A percentile compares a stretch with the other conserved stretches of the same genome.
Conservation (phyloP, 2,113 vertebrate genomes). For the Nycticorax nycticorax region DNA sequence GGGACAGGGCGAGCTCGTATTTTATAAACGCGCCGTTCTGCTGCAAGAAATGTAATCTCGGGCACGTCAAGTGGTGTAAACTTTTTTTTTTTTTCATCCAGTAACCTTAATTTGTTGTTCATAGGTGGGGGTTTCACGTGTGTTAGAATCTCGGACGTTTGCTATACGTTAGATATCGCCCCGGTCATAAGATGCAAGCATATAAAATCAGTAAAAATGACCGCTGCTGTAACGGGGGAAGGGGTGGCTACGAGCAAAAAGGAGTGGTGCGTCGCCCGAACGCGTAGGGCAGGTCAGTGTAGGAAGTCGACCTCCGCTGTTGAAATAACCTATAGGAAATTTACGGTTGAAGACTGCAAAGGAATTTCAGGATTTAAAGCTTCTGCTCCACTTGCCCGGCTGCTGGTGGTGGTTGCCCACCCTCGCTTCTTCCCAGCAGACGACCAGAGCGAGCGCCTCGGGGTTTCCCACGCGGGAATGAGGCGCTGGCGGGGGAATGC, state of each 20-base stretch:
- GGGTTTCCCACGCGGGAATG: slow-evolving; percentile 13
- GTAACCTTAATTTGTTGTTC: background rate
- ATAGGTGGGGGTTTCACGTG: background rate
- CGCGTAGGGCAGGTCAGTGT: slow-evolving; percentile 13
- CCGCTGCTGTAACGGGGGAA: background rate
- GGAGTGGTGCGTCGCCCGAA: background rate
- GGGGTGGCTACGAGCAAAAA: background rate
- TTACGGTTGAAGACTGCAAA: slow-evolving; percentile 78
- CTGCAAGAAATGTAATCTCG: background rate
- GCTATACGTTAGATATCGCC: background rate
- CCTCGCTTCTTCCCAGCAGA: background rate
- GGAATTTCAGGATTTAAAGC: slow-evolving; percentile 72
- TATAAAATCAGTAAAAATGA: slow-evolving; percentile 39
- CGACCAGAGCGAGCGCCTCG: background rate
- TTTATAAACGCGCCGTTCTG: background rate
- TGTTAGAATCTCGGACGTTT: background rate
- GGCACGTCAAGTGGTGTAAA: background rate
- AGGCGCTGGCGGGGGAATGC: slow-evolving; percentile 21
- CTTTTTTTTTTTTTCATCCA: background rate
- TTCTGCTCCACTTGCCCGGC: slow-evolving; percentile 68
- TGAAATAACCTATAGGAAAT: slow-evolving; percentile 74
- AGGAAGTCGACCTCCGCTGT: slow-evolving; percentile 58
- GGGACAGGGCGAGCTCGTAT: background rate
- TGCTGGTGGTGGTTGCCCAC: slow-evolving; percentile 23
- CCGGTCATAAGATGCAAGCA: background rate